Conservation (phyloP, 2,888 invertebrate genomes). For the Ferrisia virgata region DNA sequence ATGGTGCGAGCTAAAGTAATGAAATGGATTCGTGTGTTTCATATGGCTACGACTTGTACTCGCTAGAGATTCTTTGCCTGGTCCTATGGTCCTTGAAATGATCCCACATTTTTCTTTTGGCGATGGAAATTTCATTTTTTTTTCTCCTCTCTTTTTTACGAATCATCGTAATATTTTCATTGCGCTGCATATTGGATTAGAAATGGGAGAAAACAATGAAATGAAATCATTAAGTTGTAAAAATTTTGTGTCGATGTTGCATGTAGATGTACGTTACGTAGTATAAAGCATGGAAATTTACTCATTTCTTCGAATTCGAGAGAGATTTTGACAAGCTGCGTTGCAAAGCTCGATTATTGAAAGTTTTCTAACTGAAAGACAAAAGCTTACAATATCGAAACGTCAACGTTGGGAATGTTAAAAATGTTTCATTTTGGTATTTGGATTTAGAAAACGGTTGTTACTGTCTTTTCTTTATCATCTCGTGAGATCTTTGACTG, state of each 20-base stretch:
- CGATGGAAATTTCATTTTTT: neutral
- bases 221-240: neutral
- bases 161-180: neutral
- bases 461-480: neutral
- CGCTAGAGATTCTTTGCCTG: neutral
- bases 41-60: neutral
- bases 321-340: neutral
- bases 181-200: neutral
- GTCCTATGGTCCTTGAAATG: neutral
- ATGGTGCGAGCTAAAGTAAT: neutral
- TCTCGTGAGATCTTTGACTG: neutral
- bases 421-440: conserved; percentile 32
- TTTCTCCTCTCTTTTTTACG: neutral
- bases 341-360: neutral
- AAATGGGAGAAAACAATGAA: neutral
- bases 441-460: neutral
- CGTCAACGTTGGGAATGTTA: conserved; percentile 19
- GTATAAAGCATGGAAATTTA: neutral
- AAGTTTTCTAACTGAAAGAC: neutral
- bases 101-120: neutral
- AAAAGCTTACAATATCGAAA: conserved; percentile 24
- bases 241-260: neutral
- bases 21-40: neutral
- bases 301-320: neutral
- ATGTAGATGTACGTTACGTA: neutral